Conservation (phyloP, 2,113 vertebrate species). For the Neolamprologus fasciatus region DNA sequence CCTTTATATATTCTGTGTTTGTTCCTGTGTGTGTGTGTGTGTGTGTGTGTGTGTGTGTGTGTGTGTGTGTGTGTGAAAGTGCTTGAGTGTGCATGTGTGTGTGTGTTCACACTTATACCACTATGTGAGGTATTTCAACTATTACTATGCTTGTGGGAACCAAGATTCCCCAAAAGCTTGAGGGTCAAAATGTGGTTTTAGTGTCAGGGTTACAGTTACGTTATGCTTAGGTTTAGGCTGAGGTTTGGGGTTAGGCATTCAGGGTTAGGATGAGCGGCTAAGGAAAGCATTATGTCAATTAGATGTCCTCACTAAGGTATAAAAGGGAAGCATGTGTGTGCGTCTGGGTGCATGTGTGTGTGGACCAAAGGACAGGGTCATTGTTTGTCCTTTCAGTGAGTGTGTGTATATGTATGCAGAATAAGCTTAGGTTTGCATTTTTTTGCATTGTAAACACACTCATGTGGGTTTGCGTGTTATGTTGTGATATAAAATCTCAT, state of each 20-base stretch:
- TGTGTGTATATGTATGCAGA: background rate
- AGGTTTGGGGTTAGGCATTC: background rate
- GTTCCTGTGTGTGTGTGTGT: background rate
- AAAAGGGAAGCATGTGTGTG: background rate
- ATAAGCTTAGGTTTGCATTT: background rate
- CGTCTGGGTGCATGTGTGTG: background rate
- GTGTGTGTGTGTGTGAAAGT: background rate
- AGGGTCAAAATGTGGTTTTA: background rate
- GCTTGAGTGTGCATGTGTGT: background rate
- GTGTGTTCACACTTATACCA: background rate
- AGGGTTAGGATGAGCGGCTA: background rate
- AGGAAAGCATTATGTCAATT: background rate
- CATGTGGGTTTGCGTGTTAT: background rate
- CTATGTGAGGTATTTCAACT: background rate
- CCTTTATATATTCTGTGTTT: conserved; percentile 46
- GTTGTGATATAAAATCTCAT: background rate
- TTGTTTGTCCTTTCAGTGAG: conserved; percentile 21
- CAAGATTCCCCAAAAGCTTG: background rate
- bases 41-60: background rate
- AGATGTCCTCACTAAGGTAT: background rate
- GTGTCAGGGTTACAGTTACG: background rate
- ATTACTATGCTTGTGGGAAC: background rate
- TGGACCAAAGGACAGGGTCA: conserved; percentile 57
- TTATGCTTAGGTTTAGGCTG: background rate
- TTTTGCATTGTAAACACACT: background rate